phyloP scores from a whole-genome alignment of 2,797 vertebrate species.

The Melanogrammus aeglefinus region DNA sequence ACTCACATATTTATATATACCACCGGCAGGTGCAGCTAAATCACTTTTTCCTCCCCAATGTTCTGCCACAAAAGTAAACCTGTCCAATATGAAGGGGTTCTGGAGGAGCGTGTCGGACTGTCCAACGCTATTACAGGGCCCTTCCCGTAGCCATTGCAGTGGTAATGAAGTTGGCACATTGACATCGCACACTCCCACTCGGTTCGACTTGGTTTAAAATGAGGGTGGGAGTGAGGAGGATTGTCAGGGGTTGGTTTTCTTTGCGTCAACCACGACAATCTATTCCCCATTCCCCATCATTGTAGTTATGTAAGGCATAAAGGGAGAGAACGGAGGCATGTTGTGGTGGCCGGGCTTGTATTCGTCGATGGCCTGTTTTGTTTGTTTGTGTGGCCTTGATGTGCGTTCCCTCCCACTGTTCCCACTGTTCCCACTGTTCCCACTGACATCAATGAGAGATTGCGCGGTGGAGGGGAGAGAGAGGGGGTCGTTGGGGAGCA shows the following conservation, averaged over 20 bases:
- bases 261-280: slow-evolving; percentile 28
- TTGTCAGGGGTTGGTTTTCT: background rate
- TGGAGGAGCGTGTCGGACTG: background rate
- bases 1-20: background rate
- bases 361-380: slow-evolving; percentile 43
- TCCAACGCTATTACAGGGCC: background rate
- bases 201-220: background rate
- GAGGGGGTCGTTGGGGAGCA: background rate
- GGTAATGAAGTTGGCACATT: background rate
- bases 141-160: background rate
- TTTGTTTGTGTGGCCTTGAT: slow-evolving; percentile 45
- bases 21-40: background rate
- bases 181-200: background rate
- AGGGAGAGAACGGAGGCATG: slow-evolving; percentile 56
- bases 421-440: background rate
- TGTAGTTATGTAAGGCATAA: slow-evolving; percentile 69
- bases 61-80: background rate
- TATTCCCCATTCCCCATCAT: slow-evolving; percentile 56
- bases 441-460: slow-evolving; percentile 4
- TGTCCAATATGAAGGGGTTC: background rate
- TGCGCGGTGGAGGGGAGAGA: background rate
- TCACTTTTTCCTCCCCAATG: background rate
- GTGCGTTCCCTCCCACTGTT: slow-evolving; percentile 5
- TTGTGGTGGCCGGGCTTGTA: slow-evolving; percentile 39
- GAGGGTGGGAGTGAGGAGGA: no score